phyloP scores from a whole-genome alignment of 2,113 vertebrate genomes.

The Mirza zaza region DNA sequence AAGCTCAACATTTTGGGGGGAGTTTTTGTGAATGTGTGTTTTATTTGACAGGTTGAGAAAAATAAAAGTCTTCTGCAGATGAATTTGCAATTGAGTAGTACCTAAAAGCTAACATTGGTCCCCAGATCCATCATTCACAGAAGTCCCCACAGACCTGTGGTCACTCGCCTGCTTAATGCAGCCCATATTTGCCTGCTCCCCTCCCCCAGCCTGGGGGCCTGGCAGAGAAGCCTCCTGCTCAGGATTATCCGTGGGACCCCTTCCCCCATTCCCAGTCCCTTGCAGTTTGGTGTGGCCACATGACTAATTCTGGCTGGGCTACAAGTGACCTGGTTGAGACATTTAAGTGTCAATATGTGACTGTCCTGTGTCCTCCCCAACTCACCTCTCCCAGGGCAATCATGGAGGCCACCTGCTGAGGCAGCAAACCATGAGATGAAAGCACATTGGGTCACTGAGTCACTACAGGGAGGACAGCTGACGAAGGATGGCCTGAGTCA shows the following conservation, averaged over 20 bases:
- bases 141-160: background rate
- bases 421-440: background rate
- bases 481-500: background rate
- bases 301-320: background rate
- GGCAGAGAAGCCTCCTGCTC: background rate
- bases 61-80: background rate
- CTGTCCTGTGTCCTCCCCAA: accelerated
- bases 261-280: background rate
- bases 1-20: background rate
- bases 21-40: background rate
- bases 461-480: background rate
- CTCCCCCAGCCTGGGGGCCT: background rate
- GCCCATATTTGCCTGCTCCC: no score
- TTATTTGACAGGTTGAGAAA: background rate
- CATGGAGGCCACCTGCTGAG: background rate
- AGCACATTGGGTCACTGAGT: background rate
- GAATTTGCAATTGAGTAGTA: background rate
- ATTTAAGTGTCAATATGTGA: background rate
- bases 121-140: background rate
- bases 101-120: background rate
- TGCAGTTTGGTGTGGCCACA: background rate
- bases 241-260: background rate
- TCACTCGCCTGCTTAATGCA: background rate
- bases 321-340: background rate
- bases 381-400: background rate